phyloP scores from a whole-genome alignment of 2,797 vertebrate genomes.

The Remorina albescens region DNA sequence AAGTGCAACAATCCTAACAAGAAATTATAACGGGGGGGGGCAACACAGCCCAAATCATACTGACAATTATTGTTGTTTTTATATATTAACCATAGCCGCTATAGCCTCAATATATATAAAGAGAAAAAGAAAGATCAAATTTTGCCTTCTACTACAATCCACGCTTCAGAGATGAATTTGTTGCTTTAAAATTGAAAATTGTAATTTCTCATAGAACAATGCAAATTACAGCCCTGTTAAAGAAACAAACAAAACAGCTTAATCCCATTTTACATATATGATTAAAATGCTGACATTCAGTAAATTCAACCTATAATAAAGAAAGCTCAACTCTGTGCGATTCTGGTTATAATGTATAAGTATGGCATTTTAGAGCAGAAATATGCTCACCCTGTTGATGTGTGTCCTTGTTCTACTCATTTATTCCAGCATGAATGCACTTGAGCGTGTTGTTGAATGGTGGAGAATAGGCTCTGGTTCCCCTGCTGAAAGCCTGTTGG shows the following conservation, averaged over 20 bases:
- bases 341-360: constrained; percentile 1
- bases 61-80: not conserved
- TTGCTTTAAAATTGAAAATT: not conserved
- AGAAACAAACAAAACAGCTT: not conserved
- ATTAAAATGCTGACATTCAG: not conserved
- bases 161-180: not conserved
- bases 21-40: not conserved
- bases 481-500: constrained; percentile 78
- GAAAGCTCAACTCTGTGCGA: not conserved
- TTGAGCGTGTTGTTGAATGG: constrained; percentile 75
- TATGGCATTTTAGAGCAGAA: constrained; percentile 31
- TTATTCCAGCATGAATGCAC: constrained; percentile 68
- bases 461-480: constrained; percentile 72
- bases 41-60: not conserved
- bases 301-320: not conserved
- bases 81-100: not conserved
- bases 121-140: no score
- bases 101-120: not conserved
- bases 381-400: constrained; percentile 16
- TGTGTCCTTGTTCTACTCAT: constrained; percentile 55
- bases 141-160: no score
- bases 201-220: not conserved
- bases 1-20: no score
- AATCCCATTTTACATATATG: not conserved
- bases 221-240: not conserved